A percentile compares a stretch with the other conserved stretches of the same genome.
These are phyloP conservation scores for Andrena trimmerana DNA, from an alignment of 2,888 invertebrate species.

Conservation along the genomic window DNA sequence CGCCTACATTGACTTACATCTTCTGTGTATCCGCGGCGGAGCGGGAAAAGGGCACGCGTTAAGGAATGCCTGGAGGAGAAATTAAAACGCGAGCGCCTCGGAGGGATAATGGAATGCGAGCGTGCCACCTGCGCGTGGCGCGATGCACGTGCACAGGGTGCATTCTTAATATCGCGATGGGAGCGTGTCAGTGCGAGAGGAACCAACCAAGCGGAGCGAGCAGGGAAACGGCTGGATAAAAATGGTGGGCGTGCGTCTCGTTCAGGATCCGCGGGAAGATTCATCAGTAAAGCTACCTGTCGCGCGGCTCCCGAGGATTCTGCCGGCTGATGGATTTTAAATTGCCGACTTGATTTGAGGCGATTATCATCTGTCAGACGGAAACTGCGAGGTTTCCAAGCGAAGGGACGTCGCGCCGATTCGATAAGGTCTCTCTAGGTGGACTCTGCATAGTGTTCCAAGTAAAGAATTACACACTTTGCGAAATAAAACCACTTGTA, in stretches of 20 bases:
- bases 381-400: not conserved
- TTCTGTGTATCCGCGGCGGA: not conserved
- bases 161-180: slow-evolving; percentile 58
- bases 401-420: not conserved
- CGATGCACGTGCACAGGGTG: slow-evolving; percentile 53
- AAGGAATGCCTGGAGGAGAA: slow-evolving; percentile 38
- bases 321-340: not conserved
- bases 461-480: too few relatives aligned
- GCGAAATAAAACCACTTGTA: too few relatives aligned
- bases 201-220: not conserved
- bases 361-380: not conserved
- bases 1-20: too few relatives aligned
- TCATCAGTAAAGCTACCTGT: slow-evolving; percentile 3
- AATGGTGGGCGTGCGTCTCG: slow-evolving; percentile 1
- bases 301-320: not conserved
- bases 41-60: slow-evolving; percentile 24
- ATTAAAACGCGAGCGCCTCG: slow-evolving; percentile 34
- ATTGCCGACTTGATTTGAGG: not conserved
- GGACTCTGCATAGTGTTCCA: not conserved
- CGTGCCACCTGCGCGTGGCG: slow-evolving; percentile 71
- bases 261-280: not conserved
- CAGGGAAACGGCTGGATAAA: not conserved
- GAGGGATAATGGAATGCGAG: slow-evolving; percentile 70
- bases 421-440: not conserved
- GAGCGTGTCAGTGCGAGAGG: slow-evolving; percentile 4